Conservation (phyloP, 2,888 invertebrate genomes). For the Diaprepes abbreviatus region DNA sequence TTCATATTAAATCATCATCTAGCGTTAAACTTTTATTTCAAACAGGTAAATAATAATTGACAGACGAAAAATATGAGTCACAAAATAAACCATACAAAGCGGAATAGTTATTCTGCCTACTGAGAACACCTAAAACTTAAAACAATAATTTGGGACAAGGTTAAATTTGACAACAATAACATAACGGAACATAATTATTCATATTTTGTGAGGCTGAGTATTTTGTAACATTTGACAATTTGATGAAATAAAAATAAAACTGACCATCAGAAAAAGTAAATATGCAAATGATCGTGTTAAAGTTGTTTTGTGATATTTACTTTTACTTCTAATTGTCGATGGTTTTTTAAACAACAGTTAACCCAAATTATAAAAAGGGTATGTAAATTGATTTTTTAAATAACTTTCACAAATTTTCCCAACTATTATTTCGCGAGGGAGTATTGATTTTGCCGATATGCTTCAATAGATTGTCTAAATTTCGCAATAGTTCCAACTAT, state of each 20-base stretch:
- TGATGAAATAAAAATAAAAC: conserved; percentile 1
- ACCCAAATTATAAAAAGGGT: background rate
- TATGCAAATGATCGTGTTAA: background rate
- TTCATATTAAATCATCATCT: background rate
- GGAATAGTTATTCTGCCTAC: conserved; percentile 15
- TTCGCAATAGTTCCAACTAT: too few relatives aligned
- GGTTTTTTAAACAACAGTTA: background rate
- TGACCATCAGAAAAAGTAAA: conserved; percentile 16
- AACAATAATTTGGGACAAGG: conserved; percentile 36
- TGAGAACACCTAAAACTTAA: conserved; percentile 30
- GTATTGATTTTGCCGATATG: too few relatives aligned
- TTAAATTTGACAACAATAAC: conserved; percentile 33
- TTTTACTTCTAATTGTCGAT: background rate
- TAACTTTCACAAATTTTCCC: too few relatives aligned
- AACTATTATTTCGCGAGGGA: too few relatives aligned
- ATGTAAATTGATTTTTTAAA: background rate
- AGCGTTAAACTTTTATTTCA: background rate
- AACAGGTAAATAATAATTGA: conserved; percentile 7
- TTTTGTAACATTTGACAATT: conserved; percentile 19
- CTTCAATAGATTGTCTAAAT: too few relatives aligned
- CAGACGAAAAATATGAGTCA: conserved; percentile 11
- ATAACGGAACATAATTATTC: conserved; percentile 34
- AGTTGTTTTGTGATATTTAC: background rate
- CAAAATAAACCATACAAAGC: conserved; percentile 13
- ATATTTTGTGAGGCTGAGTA: background rate